phyloP scores from a whole-genome alignment of 1,140 invertebrate genomes.

The Phenacoccus solenopsis region DNA sequence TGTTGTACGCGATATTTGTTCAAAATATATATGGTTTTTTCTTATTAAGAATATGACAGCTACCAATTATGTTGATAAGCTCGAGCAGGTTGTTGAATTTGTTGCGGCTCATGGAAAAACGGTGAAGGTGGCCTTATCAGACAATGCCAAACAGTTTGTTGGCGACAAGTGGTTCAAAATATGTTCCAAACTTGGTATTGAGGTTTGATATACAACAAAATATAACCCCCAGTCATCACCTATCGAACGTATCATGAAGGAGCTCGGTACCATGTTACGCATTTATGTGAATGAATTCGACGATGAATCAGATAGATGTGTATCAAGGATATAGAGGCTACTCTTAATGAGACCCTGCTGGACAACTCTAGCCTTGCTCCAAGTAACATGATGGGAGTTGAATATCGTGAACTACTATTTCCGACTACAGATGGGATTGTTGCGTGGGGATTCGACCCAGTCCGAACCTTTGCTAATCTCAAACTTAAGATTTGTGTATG shows the following conservation, averaged over 20 bases:
- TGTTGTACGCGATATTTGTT: not conserved
- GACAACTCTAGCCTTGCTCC: too few species aligned
- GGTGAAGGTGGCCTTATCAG: not conserved
- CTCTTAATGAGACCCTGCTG: too few species aligned
- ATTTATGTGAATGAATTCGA: not conserved
- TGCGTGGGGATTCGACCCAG: too few species aligned
- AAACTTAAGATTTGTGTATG: too few species aligned
- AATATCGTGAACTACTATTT: too few species aligned
- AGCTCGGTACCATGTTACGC: not conserved
- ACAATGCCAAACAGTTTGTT: not conserved
- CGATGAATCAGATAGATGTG: too few species aligned
- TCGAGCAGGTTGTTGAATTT: not conserved
- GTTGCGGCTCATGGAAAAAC: not conserved
- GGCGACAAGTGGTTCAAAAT: not conserved
- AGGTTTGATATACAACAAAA: not conserved
- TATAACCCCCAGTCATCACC: slow-evolving; percentile 3
- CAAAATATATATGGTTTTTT: not conserved
- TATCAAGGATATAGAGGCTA: too few species aligned
- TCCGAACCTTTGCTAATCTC: too few species aligned
- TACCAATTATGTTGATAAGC: not conserved
- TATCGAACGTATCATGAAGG: not conserved
- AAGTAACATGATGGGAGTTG: too few species aligned
- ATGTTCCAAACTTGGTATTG: not conserved
- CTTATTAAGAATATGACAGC: not conserved
- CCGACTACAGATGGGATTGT: too few species aligned